Percentiles rank a stretch among this genome's conserved stretches.
Conservation (phyloP, 2,113 vertebrate species). For the Austrofundulus limnaeus region DNA sequence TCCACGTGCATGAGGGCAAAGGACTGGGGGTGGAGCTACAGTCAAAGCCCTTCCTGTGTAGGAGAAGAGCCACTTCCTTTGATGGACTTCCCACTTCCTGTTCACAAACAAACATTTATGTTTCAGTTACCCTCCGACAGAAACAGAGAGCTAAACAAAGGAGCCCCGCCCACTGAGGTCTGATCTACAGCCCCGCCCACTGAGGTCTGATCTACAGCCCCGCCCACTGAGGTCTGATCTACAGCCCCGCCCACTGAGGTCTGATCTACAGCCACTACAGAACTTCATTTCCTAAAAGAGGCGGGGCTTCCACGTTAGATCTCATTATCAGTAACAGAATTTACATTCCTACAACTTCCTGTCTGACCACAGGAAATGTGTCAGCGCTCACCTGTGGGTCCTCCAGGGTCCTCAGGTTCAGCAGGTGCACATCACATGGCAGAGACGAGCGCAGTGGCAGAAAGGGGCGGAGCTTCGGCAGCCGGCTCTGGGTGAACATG, state of each 20-base stretch:
- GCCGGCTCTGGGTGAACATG: slow-evolving; percentile 67
- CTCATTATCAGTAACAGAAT: too few species aligned
- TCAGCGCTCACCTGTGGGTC: slow-evolving; percentile 77
- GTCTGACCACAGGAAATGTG: not conserved
- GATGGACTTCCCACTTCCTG: slow-evolving; percentile 77
- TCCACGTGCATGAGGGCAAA: slow-evolving; percentile 82
- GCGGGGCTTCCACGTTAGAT: too few species aligned
- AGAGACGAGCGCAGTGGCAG: slow-evolving; percentile 80
- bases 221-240: too few species aligned
- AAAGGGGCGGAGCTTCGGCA: slow-evolving; percentile 71
- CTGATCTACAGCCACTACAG: too few species aligned
- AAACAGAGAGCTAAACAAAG: too few species aligned
- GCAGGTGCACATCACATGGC: slow-evolving; percentile 89
- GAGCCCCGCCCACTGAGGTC: too few species aligned
- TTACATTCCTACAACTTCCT: too few species aligned
- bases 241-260: too few species aligned
- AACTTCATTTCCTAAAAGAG: too few species aligned
- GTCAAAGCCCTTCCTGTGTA: slow-evolving; percentile 93
- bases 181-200: too few species aligned
- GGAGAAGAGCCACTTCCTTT: slow-evolving; percentile 87
- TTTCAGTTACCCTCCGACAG: too few species aligned
- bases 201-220: too few species aligned
- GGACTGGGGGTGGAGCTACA: slow-evolving; percentile 82
- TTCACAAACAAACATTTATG: slow-evolving; percentile 29
- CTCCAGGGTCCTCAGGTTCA: slow-evolving; percentile 89